Percentiles rank a stretch among this genome's conserved stretches.
Evolutionary conservation across 30 jellyfish, hydroid and myxozoan species (phyloP).

Genomic region (Clytia hemisphaerica): DNA sequence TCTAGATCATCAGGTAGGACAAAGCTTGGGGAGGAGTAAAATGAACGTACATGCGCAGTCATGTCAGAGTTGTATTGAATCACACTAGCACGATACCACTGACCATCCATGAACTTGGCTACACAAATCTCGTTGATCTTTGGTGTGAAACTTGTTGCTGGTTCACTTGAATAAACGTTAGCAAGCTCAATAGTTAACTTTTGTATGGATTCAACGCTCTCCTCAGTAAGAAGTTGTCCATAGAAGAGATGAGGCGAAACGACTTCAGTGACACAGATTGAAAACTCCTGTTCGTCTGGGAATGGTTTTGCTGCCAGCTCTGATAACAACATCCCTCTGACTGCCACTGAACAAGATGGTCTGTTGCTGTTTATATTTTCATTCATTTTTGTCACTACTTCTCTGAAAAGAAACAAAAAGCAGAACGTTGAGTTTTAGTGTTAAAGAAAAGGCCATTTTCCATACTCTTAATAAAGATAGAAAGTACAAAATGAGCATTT

Average conservation of each 20-base stretch:
- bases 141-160: conserved; percentile 5
- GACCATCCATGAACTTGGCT: conserved; percentile 29
- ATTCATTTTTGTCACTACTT: too few species aligned
- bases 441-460: too few species aligned
- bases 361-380: neutral
- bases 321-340: conserved; percentile 32
- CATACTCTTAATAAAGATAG: too few species aligned
- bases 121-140: conserved; percentile 22
- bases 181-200: neutral
- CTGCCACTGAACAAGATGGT: conserved; percentile 28
- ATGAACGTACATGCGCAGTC: conserved; percentile 27
- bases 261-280: conserved; percentile 58
- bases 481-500: too few species aligned
- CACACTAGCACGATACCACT: conserved; percentile 36
- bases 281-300: conserved; percentile 55
- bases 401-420: too few species aligned
- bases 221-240: conserved; percentile 57
- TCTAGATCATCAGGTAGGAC: too few species aligned
- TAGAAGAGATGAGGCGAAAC: conserved; percentile 52
- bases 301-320: conserved; percentile 60
- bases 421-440: too few species aligned
- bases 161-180: neutral
- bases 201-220: conserved; percentile 25
- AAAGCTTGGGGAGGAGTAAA: too few species aligned
- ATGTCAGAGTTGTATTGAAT: conserved; percentile 15